Base-by-base conservation (phyloP, 2,888 invertebrate species). In the Allophyes oxyacanthae region DNA sequence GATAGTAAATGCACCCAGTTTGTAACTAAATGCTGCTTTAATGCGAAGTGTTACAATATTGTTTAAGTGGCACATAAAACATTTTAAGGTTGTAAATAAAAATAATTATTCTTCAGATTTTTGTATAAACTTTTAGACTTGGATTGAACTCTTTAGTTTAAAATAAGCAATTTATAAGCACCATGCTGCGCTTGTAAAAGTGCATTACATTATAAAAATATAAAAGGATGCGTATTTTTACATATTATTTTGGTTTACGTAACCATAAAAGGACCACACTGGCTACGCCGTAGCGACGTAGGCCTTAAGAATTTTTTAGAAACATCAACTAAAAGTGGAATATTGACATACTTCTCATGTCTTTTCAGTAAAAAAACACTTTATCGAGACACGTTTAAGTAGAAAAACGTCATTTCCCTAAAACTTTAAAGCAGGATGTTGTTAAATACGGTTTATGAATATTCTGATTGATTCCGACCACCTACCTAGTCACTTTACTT, bases 221-320 rank as follows among this genome's bases (percentile, higher is more conserved):
- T 20, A 20, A 20, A 20, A 3, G 20, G 4, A 20, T 20, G 4
- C 2, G 20, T 20, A 3, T 4, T 2, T 20, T 20, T 20, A 3
- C 4, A 4, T 20, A 1, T 25, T 13, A 3, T 32, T n/a, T 32
- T 2, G 11, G n/a, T 40, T 44, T 32, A 44, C 14, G 28, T 38
- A 54, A 36, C 36, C 30, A 26, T 49, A 8, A 13, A 15, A 43
- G 37, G 28, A n/a, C 26, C 11, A 25, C 36, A 34, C 5, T 8
- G 10, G 58, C 62, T 63, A 58, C 58, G 63, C 13, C 63, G 64
- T 63, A 58, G 64, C 64, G 30, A 20, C 15, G n/a, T 45, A 44
- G 28, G 28, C 28, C 8, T 5, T 8, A 9, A 49, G 49, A 20
- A 20, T 20, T 20, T 20, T 20, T 20, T 4, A 20, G 2, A 20